Evolutionary conservation across 2,888 invertebrate species (phyloP).

Genomic region (Metellina segmentata): DNA sequence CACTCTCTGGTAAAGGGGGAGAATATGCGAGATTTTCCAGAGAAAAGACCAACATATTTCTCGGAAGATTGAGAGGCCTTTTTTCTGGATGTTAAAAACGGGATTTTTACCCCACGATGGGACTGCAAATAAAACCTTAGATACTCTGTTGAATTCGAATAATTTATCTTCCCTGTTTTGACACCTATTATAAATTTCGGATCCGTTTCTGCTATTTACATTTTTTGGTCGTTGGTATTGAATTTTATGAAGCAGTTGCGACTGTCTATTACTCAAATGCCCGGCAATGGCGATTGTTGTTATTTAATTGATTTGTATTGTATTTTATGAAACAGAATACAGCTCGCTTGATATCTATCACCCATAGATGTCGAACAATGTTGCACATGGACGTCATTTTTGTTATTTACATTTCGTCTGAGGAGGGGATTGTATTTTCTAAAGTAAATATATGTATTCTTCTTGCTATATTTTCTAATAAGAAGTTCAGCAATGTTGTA

Average conservation of each 20-base stretch:
- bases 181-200: not conserved
- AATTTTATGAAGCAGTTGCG: not conserved
- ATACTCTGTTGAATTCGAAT: not conserved
- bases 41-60: not conserved
- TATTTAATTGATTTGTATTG: too few species aligned
- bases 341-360: too few species aligned
- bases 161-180: not conserved
- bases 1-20: not conserved
- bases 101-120: not conserved
- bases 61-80: not conserved
- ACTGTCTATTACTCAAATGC: too few species aligned
- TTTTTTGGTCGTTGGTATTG: not conserved
- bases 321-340: too few species aligned
- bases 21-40: not conserved
- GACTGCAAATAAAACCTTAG: not conserved
- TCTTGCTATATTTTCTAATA: too few species aligned
- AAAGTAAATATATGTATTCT: too few species aligned
- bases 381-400: too few species aligned
- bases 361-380: too few species aligned
- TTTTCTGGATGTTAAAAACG: not conserved
- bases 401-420: too few species aligned
- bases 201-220: not conserved
- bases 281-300: too few species aligned
- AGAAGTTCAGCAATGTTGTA: too few species aligned
- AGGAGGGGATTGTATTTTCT: too few species aligned